These are phyloP conservation scores for Istiophorus platypterus DNA, from an alignment of 2,113 vertebrate species.

Conservation along the genomic window DNA sequence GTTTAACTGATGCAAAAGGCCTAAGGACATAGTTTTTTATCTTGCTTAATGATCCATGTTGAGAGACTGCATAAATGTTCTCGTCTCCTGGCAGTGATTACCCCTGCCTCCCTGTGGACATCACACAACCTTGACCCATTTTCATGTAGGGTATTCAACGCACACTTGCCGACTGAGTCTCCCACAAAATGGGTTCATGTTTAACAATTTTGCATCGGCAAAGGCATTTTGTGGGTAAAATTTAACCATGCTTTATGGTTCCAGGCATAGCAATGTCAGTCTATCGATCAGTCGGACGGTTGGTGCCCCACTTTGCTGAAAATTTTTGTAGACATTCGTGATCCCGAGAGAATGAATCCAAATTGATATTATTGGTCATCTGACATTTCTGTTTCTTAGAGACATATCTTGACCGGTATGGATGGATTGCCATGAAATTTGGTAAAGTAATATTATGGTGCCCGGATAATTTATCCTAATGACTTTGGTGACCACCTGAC, in stretches of 20 bases:
- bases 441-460: too few species aligned
- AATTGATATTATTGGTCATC: background rate
- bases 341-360: background rate
- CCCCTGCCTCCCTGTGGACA: slow-evolving; percentile 59
- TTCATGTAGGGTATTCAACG: slow-evolving; percentile 37
- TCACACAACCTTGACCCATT: slow-evolving; percentile 71
- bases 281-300: background rate
- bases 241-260: background rate
- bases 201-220: background rate
- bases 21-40: slow-evolving; percentile 21
- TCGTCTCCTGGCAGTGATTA: slow-evolving; percentile 55
- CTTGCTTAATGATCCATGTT: slow-evolving; percentile 45
- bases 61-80: slow-evolving; percentile 38
- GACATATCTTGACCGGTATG: too few species aligned
- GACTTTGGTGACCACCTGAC: too few species aligned
- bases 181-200: slow-evolving; percentile 3
- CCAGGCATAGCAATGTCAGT: background rate
- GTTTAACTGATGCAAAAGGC: slow-evolving; percentile 26
- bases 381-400: background rate
- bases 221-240: background rate
- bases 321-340: background rate
- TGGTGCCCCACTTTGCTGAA: background rate
- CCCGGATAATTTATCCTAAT: too few species aligned
- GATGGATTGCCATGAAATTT: too few species aligned
- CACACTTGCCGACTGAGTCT: slow-evolving; percentile 25